These are phyloP conservation scores for Eristalinus aeneus DNA, from an alignment of 2,888 invertebrate genomes.

Conservation along the genomic window DNA sequence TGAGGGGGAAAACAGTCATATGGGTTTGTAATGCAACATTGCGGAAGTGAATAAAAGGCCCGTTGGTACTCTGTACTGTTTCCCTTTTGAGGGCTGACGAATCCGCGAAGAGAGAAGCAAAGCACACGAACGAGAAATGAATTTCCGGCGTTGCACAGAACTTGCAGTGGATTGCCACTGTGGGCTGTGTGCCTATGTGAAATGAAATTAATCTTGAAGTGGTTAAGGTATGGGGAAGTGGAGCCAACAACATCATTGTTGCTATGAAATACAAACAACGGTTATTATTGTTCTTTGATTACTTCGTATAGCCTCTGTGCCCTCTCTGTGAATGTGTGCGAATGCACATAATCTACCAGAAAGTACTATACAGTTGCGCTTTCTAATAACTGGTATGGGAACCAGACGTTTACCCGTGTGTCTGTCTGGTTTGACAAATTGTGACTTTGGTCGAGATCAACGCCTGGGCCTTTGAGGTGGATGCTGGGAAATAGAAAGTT, in stretches of 20 bases:
- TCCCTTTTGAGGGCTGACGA: constrained; percentile 1
- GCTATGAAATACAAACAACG: constrained; percentile 21
- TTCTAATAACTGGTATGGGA: constrained; percentile 25
- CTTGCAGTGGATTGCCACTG: neutral
- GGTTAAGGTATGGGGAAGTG: constrained; percentile 60
- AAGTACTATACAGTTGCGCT: constrained; percentile 15
- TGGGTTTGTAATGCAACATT: neutral
- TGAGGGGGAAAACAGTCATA: neutral
- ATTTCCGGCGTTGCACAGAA: constrained; percentile 53
- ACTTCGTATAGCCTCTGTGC: constrained; percentile 28
- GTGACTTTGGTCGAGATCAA: constrained; percentile 19
- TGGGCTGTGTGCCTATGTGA: neutral
- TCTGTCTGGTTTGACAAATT: constrained; percentile 34
- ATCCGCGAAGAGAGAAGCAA: neutral
- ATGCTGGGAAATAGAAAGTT: constrained; percentile 52
- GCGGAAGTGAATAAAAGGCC: constrained; percentile 39
- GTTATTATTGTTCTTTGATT: constrained; percentile 61
- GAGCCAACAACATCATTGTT: constrained; percentile 12
- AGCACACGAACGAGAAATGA: constrained; percentile 42
- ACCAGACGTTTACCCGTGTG: neutral
- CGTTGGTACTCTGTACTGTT: neutral
- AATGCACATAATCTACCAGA: constrained; percentile 6
- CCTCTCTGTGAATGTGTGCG: constrained; percentile 4
- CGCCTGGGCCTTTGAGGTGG: constrained; percentile 13
- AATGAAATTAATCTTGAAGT: constrained; percentile 50